Conservation (phyloP, 2,888 invertebrate species). For the Sicus ferrugineus region DNA sequence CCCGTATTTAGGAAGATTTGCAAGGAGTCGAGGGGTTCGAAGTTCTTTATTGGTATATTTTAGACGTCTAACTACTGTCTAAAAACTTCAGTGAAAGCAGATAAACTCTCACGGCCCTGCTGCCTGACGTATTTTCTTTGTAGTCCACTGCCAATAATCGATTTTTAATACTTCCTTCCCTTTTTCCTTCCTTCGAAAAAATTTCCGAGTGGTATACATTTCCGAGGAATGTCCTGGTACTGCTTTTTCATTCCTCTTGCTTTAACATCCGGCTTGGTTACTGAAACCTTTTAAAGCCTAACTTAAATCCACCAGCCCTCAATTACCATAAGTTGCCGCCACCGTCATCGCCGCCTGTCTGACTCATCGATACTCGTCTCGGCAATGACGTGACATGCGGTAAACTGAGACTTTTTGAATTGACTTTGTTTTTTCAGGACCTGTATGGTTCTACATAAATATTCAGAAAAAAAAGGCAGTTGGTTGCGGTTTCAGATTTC, state of each 20-base stretch:
- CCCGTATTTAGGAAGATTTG: no score
- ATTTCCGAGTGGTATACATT: not conserved
- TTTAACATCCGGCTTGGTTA: not conserved
- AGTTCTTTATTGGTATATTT: no score
- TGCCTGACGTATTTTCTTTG: no score
- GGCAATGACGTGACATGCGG: not conserved
- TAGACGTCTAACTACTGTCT: no score
- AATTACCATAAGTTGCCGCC: not conserved
- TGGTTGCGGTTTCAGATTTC: not conserved
- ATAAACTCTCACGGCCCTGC: no score
- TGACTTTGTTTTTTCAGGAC: not conserved
- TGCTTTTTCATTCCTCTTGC: not conserved
- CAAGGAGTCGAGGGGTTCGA: no score
- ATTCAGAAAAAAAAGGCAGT: no score
- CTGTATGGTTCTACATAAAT: no score
- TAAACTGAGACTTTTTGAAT: not conserved
- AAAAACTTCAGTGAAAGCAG: no score
- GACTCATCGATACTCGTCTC: not conserved
- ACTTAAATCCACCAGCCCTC: not conserved
- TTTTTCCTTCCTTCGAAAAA: not conserved
- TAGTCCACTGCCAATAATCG: no score
- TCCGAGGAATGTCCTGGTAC: not conserved
- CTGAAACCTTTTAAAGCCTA: not conserved
- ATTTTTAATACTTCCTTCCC: not conserved
- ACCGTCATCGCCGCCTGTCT: not conserved